Percentiles rank a stretch among this genome's conserved stretches.
phyloP scores from a whole-genome alignment of 1,140 invertebrate species.

The Caenorhabditis remanei region DNA sequence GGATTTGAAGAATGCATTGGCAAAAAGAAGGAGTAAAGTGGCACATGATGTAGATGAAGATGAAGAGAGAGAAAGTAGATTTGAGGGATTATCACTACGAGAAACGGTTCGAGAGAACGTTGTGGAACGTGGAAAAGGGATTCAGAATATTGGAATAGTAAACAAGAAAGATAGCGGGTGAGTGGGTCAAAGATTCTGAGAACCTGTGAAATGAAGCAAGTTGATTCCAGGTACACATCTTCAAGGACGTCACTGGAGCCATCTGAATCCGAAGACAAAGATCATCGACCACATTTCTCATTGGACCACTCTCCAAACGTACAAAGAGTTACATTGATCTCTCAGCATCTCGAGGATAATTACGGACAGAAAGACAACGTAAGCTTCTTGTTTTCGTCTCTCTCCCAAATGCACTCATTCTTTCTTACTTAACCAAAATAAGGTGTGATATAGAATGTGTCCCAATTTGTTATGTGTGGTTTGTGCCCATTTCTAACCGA shows the following conservation, averaged over 20 bases:
- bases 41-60: slow-evolving; percentile 72
- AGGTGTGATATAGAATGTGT: slow-evolving; percentile 31
- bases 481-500: slow-evolving; percentile 35
- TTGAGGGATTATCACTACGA: slow-evolving; percentile 60
- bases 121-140: slow-evolving; percentile 30
- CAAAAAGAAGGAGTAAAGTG: slow-evolving; percentile 75
- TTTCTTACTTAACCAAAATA: slow-evolving; percentile 39
- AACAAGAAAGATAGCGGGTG: slow-evolving; percentile 77
- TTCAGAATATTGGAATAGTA: slow-evolving; percentile 71
- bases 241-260: slow-evolving; percentile 76
- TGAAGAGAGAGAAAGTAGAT: slow-evolving; percentile 59
- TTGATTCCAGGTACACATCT: slow-evolving; percentile 75
- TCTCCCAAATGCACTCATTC: slow-evolving; percentile 29
- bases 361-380: slow-evolving; percentile 60
- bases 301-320: slow-evolving; percentile 58
- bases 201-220: neutral
- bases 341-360: slow-evolving; percentile 62
- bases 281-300: slow-evolving; percentile 50
- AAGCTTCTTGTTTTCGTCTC: neutral
- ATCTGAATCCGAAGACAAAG: slow-evolving; percentile 74
- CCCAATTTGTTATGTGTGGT: slow-evolving; percentile 46
- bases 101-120: slow-evolving; percentile 65
- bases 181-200: slow-evolving; percentile 49
- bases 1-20: slow-evolving; percentile 75
- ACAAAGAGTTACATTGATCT: slow-evolving; percentile 62